Evolutionary conservation across 1,140 invertebrate genomes (phyloP).

Genomic region (Macrostomum lignano): DNA sequence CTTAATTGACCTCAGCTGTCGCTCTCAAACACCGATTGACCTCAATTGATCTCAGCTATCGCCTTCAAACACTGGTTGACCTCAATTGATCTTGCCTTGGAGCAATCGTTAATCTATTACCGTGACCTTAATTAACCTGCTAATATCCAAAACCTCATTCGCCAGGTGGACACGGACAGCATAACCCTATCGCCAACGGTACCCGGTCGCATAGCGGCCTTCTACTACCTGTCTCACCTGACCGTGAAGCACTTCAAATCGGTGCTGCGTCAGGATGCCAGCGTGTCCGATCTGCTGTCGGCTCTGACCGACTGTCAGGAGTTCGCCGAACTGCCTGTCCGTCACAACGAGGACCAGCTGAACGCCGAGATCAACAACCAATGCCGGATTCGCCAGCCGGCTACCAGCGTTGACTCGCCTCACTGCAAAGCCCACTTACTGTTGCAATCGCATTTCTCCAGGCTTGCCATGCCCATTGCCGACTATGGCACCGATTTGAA

Average conservation of each 20-base stretch:
- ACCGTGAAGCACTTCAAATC: slow-evolving; percentile 56
- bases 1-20: no score
- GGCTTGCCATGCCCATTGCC: slow-evolving; percentile 44
- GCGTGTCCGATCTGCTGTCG: slow-evolving; percentile 43
- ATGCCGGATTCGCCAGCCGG: slow-evolving; percentile 37
- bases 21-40: no score
- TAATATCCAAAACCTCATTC: no score
- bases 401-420: slow-evolving; percentile 51
- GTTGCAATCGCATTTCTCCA: slow-evolving; percentile 66
- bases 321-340: slow-evolving; percentile 68
- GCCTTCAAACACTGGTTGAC: no score
- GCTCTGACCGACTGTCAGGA: slow-evolving; percentile 56
- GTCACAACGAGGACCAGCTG: slow-evolving; percentile 83
- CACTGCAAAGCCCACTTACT: slow-evolving; percentile 74
- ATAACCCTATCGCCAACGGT: slow-evolving; percentile 43
- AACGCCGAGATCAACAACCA: slow-evolving; percentile 57
- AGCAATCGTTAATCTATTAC: no score
- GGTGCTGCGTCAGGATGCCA: slow-evolving; percentile 36
- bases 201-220: slow-evolving; percentile 68
- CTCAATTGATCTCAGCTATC: no score
- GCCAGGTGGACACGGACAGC: no score
- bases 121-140: no score
- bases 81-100: no score
- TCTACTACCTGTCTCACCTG: slow-evolving; percentile 77
- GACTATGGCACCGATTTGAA: slow-evolving; percentile 89